Conservation (phyloP, 35 echinoderm and acorn worm genomes). For the Ophioderma brevispina region DNA sequence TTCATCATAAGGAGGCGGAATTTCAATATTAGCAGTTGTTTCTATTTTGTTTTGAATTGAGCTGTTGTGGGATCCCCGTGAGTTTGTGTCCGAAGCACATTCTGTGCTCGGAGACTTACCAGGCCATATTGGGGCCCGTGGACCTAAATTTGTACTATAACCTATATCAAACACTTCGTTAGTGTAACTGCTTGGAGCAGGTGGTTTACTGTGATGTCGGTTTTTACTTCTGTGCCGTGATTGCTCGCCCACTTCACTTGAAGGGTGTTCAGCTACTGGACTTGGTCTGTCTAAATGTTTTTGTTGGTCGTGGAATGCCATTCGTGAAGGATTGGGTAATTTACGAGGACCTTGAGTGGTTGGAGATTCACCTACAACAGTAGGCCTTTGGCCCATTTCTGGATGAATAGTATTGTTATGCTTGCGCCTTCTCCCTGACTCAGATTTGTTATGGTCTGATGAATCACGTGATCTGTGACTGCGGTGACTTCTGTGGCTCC, state of each 20-base stretch:
- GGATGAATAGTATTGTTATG: neutral
- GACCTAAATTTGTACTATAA: neutral
- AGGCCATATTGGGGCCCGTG: neutral
- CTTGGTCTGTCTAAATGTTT: neutral
- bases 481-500: neutral
- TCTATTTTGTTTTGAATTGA: neutral
- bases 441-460: neutral
- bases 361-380: neutral
- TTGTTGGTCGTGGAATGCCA: neutral
- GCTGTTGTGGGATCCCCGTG: neutral
- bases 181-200: neutral
- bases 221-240: neutral
- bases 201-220: neutral
- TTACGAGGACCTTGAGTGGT: neutral
- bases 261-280: neutral
- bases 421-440: neutral
- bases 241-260: neutral
- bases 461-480: slow-evolving; percentile 14
- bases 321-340: neutral
- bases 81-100: neutral
- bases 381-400: neutral
- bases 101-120: neutral
- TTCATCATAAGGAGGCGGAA: neutral
- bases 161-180: neutral
- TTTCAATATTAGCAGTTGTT: neutral